Base-by-base conservation (phyloP, 2,888 invertebrate species). In the Polydrusus pterygomalis region DNA sequence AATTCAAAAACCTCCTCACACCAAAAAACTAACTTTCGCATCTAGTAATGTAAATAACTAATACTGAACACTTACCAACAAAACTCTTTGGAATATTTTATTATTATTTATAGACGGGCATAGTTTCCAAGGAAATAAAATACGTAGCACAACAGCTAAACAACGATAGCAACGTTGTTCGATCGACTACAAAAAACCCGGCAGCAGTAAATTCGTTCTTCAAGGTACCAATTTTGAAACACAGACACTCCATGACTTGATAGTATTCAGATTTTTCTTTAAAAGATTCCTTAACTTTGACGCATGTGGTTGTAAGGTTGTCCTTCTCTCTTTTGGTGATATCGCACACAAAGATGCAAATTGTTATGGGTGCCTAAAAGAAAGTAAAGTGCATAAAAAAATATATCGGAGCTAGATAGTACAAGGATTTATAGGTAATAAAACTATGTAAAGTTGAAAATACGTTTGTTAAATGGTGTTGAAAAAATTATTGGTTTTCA, bases 241-340 rank as follows among this genome's bases (percentile, higher is more conserved):
- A 51, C 25, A 51, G 18, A 5, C 20, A 51, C 1, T 51, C 51
- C 51, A 51, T 51, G 2, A 20, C 13, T 20, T 20, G 51, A 13
- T 51, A 51, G 9, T 20, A 51, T 51, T 51, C 51, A 5, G 51
- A 51, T 51, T 51, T 51, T 51, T 51, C 51, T 5, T 20, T 20
- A 51, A 51, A 51, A 5, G 20, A 51, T 51, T 51, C 51, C 13
- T 51, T 51, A 2, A 51, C 51, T 51, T 51, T 51, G 11, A 51
- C 13, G 18, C 18, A 20, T 11, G 18, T 13, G 51, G 25, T 11
- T 1, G 20, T 51, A 10, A 51, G 25, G 51, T 51, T 51, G 51
- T 51, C 51, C 25, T 51, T 51, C n/a, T 51, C 51, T 51, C 51
- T 8, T 25, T 51, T 47, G 17, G 47, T 17, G 17, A 47, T 15